Conservation (phyloP, 1,140 invertebrate genomes). For the Scaptomyza hsui region DNA sequence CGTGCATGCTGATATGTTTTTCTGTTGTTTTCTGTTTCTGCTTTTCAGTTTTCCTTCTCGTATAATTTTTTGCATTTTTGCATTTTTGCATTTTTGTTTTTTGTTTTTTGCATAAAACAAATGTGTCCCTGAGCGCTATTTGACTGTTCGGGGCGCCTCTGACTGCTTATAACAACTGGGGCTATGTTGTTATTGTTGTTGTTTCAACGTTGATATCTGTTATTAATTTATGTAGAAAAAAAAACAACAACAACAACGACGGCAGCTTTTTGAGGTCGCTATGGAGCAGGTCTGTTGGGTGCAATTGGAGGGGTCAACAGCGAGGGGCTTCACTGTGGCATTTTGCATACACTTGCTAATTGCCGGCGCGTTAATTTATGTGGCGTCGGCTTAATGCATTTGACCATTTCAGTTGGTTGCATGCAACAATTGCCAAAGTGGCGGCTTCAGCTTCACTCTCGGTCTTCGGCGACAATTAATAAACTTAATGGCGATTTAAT, state of each 20-base stretch:
- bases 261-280: conserved; percentile 63
- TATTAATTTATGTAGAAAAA: conserved; percentile 78
- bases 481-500: conserved; percentile 82
- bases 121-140: conserved; percentile 78
- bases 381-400: conserved; percentile 77
- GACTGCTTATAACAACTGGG: conserved; percentile 71
- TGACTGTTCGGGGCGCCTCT: conserved; percentile 51
- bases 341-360: conserved; percentile 83
- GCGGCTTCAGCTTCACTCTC: conserved; percentile 53
- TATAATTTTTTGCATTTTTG: conserved; percentile 39
- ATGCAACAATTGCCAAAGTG: conserved; percentile 45
- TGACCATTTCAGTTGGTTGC: conserved; percentile 27
- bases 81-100: conserved; percentile 28
- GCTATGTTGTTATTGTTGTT: conserved; percentile 62
- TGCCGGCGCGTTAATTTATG: conserved; percentile 80
- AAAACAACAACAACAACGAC: conserved; percentile 43
- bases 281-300: conserved; percentile 19
- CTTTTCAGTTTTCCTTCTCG: conserved; percentile 23
- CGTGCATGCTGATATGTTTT: conserved; percentile 77
- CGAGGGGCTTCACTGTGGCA: conserved; percentile 40
- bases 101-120: conserved; percentile 57
- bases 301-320: not conserved
- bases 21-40: conserved; percentile 35
- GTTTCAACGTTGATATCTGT: conserved; percentile 69
- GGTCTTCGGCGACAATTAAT: conserved; percentile 74